phyloP scores from a whole-genome alignment of 2,888 invertebrate genomes.

The Synergus laeviventris region DNA sequence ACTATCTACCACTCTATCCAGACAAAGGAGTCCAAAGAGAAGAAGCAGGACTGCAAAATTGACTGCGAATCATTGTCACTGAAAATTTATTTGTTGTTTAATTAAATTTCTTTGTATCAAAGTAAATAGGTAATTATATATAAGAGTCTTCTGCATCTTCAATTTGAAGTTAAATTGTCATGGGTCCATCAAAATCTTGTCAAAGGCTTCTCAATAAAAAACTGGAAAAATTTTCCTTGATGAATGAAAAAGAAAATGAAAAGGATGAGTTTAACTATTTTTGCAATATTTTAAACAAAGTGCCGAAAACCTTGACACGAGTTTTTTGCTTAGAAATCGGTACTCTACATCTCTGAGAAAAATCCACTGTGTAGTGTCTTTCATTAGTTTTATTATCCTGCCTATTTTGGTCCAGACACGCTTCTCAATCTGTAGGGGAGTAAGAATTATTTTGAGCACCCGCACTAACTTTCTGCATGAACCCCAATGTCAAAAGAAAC shows the following conservation, averaged over 20 bases:
- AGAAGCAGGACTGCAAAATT: neutral
- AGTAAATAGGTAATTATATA: no score
- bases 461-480: conserved; percentile 32
- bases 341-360: neutral
- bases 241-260: neutral
- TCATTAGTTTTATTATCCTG: conserved; percentile 43
- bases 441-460: conserved; percentile 64
- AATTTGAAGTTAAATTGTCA: no score
- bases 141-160: no score
- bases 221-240: neutral
- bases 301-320: neutral
- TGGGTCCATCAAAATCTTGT: no score
- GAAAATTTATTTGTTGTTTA: neutral
- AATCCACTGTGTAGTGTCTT: conserved; percentile 3
- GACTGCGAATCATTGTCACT: neutral
- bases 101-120: no score
- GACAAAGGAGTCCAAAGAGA: neutral
- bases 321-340: neutral
- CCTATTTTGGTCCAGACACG: conserved; percentile 64
- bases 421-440: conserved; percentile 63
- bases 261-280: no score
- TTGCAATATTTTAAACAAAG: no score
- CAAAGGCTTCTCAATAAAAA: no score
- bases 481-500: neutral
- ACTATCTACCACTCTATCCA: neutral